These are phyloP conservation scores for Acridotheres tristis DNA, from an alignment of 2,797 vertebrate species.

Conservation along the genomic window DNA sequence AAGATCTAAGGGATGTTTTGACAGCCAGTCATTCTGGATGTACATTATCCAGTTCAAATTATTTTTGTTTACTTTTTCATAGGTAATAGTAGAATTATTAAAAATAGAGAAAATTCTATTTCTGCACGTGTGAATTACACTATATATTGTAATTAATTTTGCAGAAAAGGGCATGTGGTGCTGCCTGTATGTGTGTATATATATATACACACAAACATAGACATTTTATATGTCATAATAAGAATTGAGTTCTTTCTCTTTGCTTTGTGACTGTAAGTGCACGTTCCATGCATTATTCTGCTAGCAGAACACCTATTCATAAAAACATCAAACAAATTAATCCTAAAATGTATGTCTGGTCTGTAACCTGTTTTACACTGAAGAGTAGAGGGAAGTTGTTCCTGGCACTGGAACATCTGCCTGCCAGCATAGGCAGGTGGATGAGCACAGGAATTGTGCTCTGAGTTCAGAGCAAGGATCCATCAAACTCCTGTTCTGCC, in stretches of 20 bases:
- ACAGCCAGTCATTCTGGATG: background rate
- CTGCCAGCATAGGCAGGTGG: background rate
- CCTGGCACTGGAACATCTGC: background rate
- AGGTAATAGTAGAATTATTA: background rate
- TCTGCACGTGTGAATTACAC: too few species aligned
- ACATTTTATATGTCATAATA: background rate
- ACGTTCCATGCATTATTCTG: background rate
- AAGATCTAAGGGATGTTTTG: background rate
- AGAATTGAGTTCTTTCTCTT: background rate
- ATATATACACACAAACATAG: background rate
- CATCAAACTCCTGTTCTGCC: background rate
- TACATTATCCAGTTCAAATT: background rate
- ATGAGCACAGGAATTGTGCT: fast-evolving
- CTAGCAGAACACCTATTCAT: background rate
- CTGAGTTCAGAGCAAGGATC: background rate
- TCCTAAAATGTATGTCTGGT: background rate
- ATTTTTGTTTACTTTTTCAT: background rate
- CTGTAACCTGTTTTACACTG: background rate
- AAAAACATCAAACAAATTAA: background rate
- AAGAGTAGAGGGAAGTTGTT: background rate
- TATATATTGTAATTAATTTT: background rate
- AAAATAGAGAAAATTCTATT: background rate
- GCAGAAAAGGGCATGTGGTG: background rate
- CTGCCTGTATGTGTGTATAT: background rate
- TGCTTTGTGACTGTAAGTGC: background rate